Evolutionary conservation across 2,888 invertebrate genomes (phyloP), one percentile per base, ranked within the genome.

Genomic region (Chloromyia formosa): DNA sequence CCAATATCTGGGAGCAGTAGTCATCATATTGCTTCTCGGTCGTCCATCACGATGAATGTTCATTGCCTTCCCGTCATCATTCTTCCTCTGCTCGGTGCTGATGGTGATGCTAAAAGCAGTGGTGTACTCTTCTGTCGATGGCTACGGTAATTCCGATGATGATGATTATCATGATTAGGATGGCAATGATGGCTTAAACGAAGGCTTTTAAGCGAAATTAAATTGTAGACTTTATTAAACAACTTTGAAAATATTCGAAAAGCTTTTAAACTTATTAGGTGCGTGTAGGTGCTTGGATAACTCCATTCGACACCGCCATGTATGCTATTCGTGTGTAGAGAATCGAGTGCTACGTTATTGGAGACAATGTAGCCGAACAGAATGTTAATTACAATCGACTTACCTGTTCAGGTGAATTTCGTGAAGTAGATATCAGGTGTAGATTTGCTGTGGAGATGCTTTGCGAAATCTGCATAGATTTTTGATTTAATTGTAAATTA

Each of bases 191-290:
- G 74, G 64, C 66, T 64, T 42, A 74, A 40, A 74, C 35, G 74
- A 74, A 74, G 64, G 74, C 74, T 66, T 74, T 74, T 74, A 74
- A 66, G 74, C 74, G 18, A 74, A 74, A 74, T 74, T 74, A 74
- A 74, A 74, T 74, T 74, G 35, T 58, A 35, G 64, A 74, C 66
- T 74, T 68, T 74, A 73, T 76, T 75, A 76, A 76, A 75, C 64
- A 75, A 75, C 69, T 69, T 73, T 53, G 68, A 68, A 73, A 75
- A 73, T 76, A 75, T 76, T 76, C 75, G 62, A 76, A 76, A 76
- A 76, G 76, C 76, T 76, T 76, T 76, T 76, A 76, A 76, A 75
- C 76, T 76, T 76, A 76, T 76, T 76, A 76, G 74, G 58, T 71
- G 64, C 20, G 7, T 35, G 27, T 35, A n/a, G n/a, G 58, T 20